phyloP scores from a whole-genome alignment of 2,797 vertebrate species.

The Lepilemur ruficaudatus region DNA sequence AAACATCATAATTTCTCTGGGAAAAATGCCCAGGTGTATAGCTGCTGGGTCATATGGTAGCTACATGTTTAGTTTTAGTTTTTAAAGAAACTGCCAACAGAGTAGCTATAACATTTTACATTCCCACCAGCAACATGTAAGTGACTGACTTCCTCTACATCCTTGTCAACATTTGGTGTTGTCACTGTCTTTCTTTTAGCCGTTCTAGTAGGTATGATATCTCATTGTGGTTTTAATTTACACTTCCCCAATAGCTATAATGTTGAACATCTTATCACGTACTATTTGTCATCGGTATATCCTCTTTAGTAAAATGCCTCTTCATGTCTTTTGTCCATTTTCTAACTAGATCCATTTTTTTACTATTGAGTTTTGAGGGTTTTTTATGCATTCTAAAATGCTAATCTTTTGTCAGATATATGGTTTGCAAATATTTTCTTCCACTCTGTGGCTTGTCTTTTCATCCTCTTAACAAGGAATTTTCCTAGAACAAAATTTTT shows the following conservation, averaged over 20 bases:
- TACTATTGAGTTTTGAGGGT: not conserved
- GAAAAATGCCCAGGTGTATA: not conserved
- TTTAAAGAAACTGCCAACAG: not conserved
- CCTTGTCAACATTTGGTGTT: not conserved
- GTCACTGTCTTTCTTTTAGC: not conserved
- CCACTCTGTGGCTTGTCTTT: not conserved
- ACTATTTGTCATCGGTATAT: not conserved
- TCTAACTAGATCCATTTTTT: not conserved
- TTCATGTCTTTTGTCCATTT: not conserved
- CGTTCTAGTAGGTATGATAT: not conserved
- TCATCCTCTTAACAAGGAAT: not conserved
- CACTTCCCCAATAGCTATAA: not conserved
- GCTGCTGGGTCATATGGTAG: not conserved
- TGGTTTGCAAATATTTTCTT: not conserved
- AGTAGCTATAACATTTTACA: not conserved
- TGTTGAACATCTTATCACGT: not conserved
- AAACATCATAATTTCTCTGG: not conserved
- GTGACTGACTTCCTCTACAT: not conserved
- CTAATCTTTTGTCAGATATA: not conserved
- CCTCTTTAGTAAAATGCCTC: not conserved
- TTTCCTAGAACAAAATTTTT: not conserved
- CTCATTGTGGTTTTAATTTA: not conserved
- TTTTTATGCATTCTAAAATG: not conserved
- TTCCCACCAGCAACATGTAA: not conserved
- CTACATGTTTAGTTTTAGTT: not conserved